Conservation (phyloP, 2,888 invertebrate species). For the Orthonevra nobilis region DNA sequence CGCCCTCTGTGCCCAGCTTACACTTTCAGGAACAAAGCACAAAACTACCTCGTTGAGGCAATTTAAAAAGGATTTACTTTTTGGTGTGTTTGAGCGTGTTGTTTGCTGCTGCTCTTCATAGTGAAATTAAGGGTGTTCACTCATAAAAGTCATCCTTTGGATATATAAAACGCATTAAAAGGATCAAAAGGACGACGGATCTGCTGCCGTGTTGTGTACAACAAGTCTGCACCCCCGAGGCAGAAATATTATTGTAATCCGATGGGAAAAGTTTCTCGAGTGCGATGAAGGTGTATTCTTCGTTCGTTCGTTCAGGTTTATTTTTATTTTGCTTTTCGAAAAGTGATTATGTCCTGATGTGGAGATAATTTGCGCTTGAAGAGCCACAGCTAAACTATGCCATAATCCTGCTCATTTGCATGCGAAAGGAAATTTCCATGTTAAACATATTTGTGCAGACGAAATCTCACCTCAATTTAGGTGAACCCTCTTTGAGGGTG, state of each 20-base stretch:
- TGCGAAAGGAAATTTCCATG: conserved; percentile 68
- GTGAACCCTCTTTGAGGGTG: conserved; percentile 35
- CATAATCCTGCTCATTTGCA: conserved; percentile 64
- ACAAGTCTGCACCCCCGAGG: conserved; percentile 30
- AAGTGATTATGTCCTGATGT: conserved; percentile 70
- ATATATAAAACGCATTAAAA: conserved; percentile 67
- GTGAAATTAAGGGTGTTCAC: conserved; percentile 67
- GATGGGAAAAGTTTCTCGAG: conserved; percentile 23
- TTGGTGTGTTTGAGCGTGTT: conserved; percentile 26
- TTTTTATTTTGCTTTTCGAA: neutral
- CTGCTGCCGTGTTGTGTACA: conserved; percentile 14
- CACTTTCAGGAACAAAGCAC: conserved; percentile 30
- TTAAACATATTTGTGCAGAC: conserved; percentile 66
- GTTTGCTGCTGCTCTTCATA: conserved; percentile 19
- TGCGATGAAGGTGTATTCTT: conserved; percentile 57
- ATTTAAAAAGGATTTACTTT: conserved; percentile 69
- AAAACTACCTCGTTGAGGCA: conserved; percentile 67
- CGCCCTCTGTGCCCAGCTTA: conserved; percentile 19
- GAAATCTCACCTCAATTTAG: conserved; percentile 63
- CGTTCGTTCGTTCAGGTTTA: conserved; percentile 9
- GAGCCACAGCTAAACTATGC: conserved; percentile 36
- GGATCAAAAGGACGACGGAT: conserved; percentile 60
- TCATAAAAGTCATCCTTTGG: conserved; percentile 69
- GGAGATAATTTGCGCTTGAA: conserved; percentile 66
- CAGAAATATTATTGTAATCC: conserved; percentile 62